Percentiles rank a stretch among this genome's conserved stretches.
phyloP scores from a whole-genome alignment of 2,888 invertebrate species.

The Encarsia formosa region DNA sequence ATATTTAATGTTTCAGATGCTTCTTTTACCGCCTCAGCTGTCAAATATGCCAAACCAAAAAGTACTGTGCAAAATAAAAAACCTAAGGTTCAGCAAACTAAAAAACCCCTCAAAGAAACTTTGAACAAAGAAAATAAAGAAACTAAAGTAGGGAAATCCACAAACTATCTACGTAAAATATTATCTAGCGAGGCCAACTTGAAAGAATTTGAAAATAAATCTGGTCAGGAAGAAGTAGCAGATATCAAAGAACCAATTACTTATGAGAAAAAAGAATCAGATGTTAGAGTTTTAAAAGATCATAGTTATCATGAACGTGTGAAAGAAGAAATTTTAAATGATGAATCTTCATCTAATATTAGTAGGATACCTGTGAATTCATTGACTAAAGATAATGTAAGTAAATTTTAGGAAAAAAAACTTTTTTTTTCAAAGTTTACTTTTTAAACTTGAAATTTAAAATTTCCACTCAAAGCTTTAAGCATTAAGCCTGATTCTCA shows the following conservation, averaged over 20 bases:
- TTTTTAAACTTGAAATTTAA: conserved; percentile 9
- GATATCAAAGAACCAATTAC: neutral
- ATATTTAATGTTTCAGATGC: conserved; percentile 34
- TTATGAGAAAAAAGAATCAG: conserved; percentile 29
- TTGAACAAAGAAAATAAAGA: conserved; percentile 47
- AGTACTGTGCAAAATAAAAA: conserved; percentile 37
- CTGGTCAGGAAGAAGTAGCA: conserved; percentile 31
- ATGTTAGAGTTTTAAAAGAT: conserved; percentile 41
- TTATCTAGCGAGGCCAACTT: conserved; percentile 40
- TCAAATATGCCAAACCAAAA: conserved; percentile 38
- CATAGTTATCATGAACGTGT: conserved; percentile 45
- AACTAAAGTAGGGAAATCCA: conserved; percentile 39
- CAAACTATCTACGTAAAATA: conserved; percentile 44
- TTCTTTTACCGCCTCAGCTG: conserved; percentile 37
- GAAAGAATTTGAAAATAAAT: conserved; percentile 39
- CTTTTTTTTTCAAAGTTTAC: neutral
- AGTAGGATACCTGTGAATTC: conserved; percentile 33
- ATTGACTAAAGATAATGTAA: conserved; percentile 41
- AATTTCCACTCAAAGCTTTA: neutral
- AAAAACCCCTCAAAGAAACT: conserved; percentile 40
- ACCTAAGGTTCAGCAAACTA: conserved; percentile 33
- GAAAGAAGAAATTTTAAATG: conserved; percentile 32
- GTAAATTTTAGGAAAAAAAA: conserved; percentile 19
- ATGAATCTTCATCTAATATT: conserved; percentile 28
- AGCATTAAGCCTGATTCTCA: conserved; percentile 25